Evolutionary conservation across 2,888 invertebrate species (phyloP), one percentile per base, ranked within the genome.

Genomic region (Osmoderma eremita): DNA sequence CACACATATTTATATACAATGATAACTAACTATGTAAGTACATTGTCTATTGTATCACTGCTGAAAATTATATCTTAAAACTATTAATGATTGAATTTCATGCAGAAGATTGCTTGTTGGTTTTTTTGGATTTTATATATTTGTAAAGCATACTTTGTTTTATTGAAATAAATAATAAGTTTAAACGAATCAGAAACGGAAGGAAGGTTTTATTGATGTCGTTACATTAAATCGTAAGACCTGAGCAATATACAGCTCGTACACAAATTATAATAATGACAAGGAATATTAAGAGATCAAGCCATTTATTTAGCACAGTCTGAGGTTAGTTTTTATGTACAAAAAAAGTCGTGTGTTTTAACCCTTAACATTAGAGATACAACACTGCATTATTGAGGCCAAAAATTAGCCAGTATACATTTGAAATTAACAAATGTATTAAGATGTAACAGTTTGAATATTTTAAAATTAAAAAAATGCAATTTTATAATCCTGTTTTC

Each of bases 41-140:
- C 78, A 81, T 80, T 1, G 79, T 79, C 80, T 81, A 81, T 10
- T 38, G 81, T 80, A 81, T 81, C 78, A 76, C 80, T 78, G 78
- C 80, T 79, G 71, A 79, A 79, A 75, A 76, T 75, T 76, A 77
- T 13, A n/a, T 51, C 24, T n/a, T 20, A 13, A 42, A 42, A 24
- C 15, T n/a, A 45, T 58, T 20, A 18, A 12, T 30, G 39, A 41
- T 18, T 22, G 39, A 41, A 20, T 20, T 41, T 71, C 70, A 71
- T 73, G 69, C 69, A 72, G 67, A 71, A n/a, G n/a, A n/a, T n/a
- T n/a, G n/a, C 65, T 67, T 58, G 63, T 64, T 69, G 62, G 63
- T 54, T 67, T 66, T 39, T 22, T 49, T 63, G 42, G 13, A 20
- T 22, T 50, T 13, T 50, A 12, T 10, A 5, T 36, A 15, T 10